Base-by-base conservation (phyloP, 2,113 vertebrate species). In the Pipa parva region DNA sequence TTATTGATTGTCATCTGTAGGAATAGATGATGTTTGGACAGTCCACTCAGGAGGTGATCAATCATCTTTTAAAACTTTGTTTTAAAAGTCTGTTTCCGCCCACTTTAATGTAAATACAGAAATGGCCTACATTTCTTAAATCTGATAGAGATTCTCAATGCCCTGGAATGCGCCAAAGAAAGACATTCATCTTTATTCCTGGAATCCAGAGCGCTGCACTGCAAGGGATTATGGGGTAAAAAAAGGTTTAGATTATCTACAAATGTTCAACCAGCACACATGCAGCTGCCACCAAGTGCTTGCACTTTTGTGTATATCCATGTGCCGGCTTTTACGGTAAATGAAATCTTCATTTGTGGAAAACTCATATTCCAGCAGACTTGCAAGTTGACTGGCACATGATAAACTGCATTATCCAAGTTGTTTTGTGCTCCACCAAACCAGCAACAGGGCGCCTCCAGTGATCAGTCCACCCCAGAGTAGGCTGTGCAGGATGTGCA, bases 401-500 rank as follows among this genome's bases (percentile, higher is more conserved):
- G 39, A 13, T 33, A 5, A 4, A 20, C 7, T 4, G 26, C 3
- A 12, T 52, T 33, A 69, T 12, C 46, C 65, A 11, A 69, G 57
- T 18, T 60, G 65, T 22, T 60, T 52, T 4, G 57, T 69, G 31
- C 46, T 69, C 65, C 65, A 69, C 65, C 57, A 69, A 39, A 39
- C 46, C 28, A 69, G 24, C 9, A 68, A 52, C 24, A 69, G 22
- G n/a, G 65, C 24, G 1, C 65, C 57, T 10, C 65, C 65, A 2
- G 57, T 42, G 46, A 69, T 59, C 57, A 69, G 39, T n/a, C 65
- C 57, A n/a, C 65, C 57, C 65, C 65, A 69, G 12, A 69, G 25
- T 24, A 59, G 36, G 46, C n/a, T 59, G 57, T 69, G 59, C 21
- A 69, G 46, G 12, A 60, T 7, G 48, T 9, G 25, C 42, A 69